Evolutionary conservation across 1,140 invertebrate species (phyloP), one percentile per base, ranked within the genome.

Genomic region (Ips typographus): DNA sequence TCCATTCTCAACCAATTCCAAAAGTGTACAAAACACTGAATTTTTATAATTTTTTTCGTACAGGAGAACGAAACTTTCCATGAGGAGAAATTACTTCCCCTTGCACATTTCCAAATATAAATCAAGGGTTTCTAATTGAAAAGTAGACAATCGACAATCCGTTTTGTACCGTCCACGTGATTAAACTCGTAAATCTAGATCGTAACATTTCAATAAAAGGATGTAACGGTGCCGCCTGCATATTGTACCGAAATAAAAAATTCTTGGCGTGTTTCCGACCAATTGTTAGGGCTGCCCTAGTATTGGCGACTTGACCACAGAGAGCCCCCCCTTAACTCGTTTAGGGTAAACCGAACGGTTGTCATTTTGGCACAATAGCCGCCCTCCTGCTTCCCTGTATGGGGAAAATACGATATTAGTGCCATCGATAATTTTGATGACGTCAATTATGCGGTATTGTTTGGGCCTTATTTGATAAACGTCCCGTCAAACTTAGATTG

Each of bases 151-250:
- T 55, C 6, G 52, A 55, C 52, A 37, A 47, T 55, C 52, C 52
- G 52, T 36, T 55, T 55, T 55, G 52, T n/a, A 55, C 37, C 52
- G 52, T 55, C 37, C 52, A 55, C 52, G 52, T 55, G 52, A 55
- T 55, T 55, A 55, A 55, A 55, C 52, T 55, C 52, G 52, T 55
- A 55, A 55, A 55, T 55, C 52, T 55, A 8, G 36, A 37, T 55
- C 37, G 52, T 55, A 55, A 55, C 52, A 55, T 55, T 55, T 55
- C 52, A 55, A 55, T 55, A 55, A 55, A 37, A 55, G 52, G 52
- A 55, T 36, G 37, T 36, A 2, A 49, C 44, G 22, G 22, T 22
- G 22, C 22, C 44, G 44, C 4, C n/a, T 47, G 44, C 44, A 47
- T 47, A 47, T 47, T 47, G 37, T 38, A 55, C 52, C 8, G n/a